phyloP scores from a whole-genome alignment of 2,113 vertebrate species.

The Coryphaenoides rupestris region DNA sequence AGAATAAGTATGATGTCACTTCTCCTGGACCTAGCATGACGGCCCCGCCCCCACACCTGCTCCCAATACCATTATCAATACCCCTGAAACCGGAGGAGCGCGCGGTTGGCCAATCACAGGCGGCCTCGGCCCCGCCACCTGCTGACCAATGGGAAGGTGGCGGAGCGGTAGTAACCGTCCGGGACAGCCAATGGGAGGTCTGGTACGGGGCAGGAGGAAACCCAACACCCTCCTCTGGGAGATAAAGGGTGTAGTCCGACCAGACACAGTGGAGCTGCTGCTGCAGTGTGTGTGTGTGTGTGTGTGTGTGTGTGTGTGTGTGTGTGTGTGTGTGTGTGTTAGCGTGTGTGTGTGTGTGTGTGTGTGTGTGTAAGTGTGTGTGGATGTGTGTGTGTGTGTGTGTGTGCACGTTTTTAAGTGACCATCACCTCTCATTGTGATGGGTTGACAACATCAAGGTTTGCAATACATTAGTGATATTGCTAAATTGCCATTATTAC shows the following conservation, averaged over 20 bases:
- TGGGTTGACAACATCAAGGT: no score
- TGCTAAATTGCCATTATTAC: no score
- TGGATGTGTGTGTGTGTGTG: not conserved
- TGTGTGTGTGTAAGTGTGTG: not conserved
- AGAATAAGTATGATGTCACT: no score
- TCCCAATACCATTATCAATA: slow-evolving; percentile 41
- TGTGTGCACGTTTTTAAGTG: not conserved
- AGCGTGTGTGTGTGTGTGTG: not conserved
- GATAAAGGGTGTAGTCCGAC: slow-evolving; percentile 57
- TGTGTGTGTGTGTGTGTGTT: no score
- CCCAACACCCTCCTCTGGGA: slow-evolving; percentile 56
- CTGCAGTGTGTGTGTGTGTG: slow-evolving; percentile 12
- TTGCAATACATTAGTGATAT: no score
- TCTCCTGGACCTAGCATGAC: slow-evolving; percentile 24
- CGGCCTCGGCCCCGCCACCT: slow-evolving; percentile 29
- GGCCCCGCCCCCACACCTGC: slow-evolving; percentile 29
- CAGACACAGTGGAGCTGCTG: slow-evolving; percentile 57
- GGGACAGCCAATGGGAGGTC: slow-evolving; percentile 54
- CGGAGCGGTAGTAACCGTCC: slow-evolving; percentile 48
- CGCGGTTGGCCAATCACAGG: slow-evolving; percentile 42
- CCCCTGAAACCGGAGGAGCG: slow-evolving; percentile 29
- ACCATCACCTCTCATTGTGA: no score
- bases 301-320: not conserved
- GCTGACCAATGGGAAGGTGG: slow-evolving; percentile 53
- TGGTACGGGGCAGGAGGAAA: slow-evolving; percentile 66